Base-by-base conservation (phyloP, 2,888 invertebrate species). In the Epirrhoe tristata region DNA sequence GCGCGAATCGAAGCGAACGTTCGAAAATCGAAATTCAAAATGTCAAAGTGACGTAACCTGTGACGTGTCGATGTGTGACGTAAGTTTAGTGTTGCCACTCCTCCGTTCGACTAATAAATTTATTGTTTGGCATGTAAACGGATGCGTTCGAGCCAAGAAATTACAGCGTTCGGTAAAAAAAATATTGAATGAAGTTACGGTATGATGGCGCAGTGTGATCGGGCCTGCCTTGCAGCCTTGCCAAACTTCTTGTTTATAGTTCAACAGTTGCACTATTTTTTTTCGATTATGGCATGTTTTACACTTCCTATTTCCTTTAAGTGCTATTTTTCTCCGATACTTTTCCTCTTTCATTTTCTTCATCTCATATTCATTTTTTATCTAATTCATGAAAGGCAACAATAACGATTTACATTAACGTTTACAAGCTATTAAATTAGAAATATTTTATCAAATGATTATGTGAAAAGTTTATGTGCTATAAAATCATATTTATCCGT, bases 71-170 rank as follows among this genome's bases (percentile, higher is more conserved):
- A 84, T 81, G 81, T 80, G 87, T 90, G 91, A 90, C 89, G 91
- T 82, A 79, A 77, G 83, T 83, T 84, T 82, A 85, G 89, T 89
- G 88, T 88, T 88, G 92, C 90, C 93, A 92, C 93, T 92, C 93
- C 93, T 90, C 90, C 91, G 87, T 86, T 86, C 81, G 87, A 81
- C 91, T 89, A 93, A 93, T 93, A 92, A 93, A 93, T 93, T 93
- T 93, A 93, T 93, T 92, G 93, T 93, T 93, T 93, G 93, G 93
- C 93, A 92, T 93, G 93, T 92, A 92, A 91, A 91, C 93, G 91
- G 91, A 92, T 90, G 92, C 90, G 92, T 93, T 91, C 86, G 92
- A 91, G 93, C 93, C 92, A 93, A 92, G 92, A 93, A 93, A 93
- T 91, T 91, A 91, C 91, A 89, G 85, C 83, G 91, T 92, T 92